Evolutionary conservation across 1,140 invertebrate genomes (phyloP).

Genomic region (Hypothenemus hampei): DNA sequence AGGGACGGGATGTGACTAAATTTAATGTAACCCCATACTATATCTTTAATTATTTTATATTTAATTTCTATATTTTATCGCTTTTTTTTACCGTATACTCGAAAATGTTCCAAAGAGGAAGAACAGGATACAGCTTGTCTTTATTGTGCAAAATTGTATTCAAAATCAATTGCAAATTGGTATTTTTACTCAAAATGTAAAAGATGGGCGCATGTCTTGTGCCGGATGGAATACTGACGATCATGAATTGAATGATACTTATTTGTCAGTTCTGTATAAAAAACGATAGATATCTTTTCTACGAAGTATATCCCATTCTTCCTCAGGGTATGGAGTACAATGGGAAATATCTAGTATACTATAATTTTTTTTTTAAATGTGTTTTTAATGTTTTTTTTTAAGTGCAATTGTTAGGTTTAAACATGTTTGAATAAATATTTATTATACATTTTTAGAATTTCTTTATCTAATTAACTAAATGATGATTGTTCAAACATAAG

Average conservation of each 20-base stretch:
- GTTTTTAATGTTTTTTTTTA: slow-evolving; percentile 2
- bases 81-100: too few species aligned
- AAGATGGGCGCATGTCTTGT: too few species aligned
- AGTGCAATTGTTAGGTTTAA: slow-evolving; percentile 15
- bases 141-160: too few species aligned
- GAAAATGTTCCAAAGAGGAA: too few species aligned
- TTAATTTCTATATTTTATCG: not conserved
- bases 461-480: slow-evolving; percentile 4
- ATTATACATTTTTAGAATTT: slow-evolving; percentile 4
- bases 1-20: not conserved
- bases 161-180: too few species aligned
- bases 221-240: too few species aligned
- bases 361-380: not conserved
- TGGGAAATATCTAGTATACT: too few species aligned
- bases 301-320: not conserved
- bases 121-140: too few species aligned
- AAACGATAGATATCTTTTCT: too few species aligned
- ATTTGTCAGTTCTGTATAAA: too few species aligned
- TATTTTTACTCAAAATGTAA: too few species aligned
- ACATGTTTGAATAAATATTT: slow-evolving; percentile 8
- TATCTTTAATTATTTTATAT: not conserved
- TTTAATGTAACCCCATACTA: not conserved
- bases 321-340: not conserved
- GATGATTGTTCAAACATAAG: slow-evolving; percentile 4
- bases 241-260: too few species aligned